Conservation (phyloP, 1,140 invertebrate species). For the Paracyclopina nana region DNA sequence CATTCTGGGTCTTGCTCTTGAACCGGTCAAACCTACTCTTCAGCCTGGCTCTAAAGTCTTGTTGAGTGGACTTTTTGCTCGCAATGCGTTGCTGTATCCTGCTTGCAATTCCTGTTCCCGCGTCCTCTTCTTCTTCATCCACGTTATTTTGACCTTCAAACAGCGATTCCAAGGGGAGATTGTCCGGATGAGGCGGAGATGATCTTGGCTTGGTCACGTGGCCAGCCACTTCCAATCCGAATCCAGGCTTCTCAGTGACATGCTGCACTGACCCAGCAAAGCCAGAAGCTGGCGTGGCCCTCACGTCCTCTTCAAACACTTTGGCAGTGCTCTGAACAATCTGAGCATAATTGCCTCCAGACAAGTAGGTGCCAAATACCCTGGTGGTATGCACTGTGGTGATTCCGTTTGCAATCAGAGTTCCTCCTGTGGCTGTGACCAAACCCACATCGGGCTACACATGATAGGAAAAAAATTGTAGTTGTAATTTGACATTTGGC, state of each 20-base stretch:
- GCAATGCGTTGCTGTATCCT: too few species aligned
- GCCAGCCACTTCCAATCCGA: not conserved
- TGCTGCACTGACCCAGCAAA: not conserved
- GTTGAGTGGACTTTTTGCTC: conserved; percentile 16
- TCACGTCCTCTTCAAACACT: conserved; percentile 25
- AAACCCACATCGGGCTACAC: conserved; percentile 35
- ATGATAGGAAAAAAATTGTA: too few species aligned
- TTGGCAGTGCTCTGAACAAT: conserved; percentile 48
- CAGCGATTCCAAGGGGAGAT: too few species aligned
- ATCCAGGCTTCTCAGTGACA: not conserved
- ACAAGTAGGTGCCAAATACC: conserved; percentile 66
- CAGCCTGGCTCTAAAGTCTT: not conserved
- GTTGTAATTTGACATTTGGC: too few species aligned
- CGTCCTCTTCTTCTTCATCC: too few species aligned
- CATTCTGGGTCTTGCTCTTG: conserved; percentile 12
- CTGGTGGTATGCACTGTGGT: conserved; percentile 68
- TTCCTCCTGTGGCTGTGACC: conserved; percentile 56
- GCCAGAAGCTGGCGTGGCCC: not conserved
- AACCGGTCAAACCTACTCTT: conserved; percentile 8
- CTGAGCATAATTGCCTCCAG: conserved; percentile 51
- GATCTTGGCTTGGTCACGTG: conserved; percentile 18
- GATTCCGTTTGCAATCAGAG: conserved; percentile 53
- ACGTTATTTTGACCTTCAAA: too few species aligned
- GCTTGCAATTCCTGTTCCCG: too few species aligned
- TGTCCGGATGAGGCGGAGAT: conserved; percentile 15